These are phyloP conservation scores for Melieria picta DNA, from an alignment of 2,888 invertebrate species.

Conservation along the genomic window DNA sequence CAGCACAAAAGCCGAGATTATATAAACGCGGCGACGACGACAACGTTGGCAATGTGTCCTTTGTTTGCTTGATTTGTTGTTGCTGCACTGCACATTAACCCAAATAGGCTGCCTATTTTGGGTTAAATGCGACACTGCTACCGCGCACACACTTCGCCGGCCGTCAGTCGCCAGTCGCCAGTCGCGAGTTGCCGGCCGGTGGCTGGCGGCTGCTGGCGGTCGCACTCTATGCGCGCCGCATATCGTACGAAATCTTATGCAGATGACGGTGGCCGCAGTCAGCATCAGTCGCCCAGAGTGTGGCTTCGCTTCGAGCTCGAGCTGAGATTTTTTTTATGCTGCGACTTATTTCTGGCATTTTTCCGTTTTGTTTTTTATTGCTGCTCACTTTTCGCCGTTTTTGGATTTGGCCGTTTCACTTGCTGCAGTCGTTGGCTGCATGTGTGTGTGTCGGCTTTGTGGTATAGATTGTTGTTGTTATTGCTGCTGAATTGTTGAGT, in stretches of 20 bases:
- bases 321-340: too few relatives aligned
- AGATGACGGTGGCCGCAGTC: conserved; percentile 18
- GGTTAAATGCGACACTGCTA: background rate
- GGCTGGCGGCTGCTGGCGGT: too few relatives aligned
- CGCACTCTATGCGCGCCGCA: background rate
- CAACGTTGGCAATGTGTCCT: background rate
- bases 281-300: conserved; percentile 17
- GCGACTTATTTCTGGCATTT: too few relatives aligned
- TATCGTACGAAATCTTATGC: conserved; percentile 21
- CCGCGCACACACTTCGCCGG: background rate
- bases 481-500: conserved; percentile 50
- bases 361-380: too few relatives aligned
- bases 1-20: background rate
- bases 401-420: conserved; percentile 30
- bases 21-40: background rate
- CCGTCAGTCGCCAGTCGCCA: background rate
- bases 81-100: conserved; percentile 14
- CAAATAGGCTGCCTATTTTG: conserved; percentile 22
- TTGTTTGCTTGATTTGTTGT: background rate
- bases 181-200: too few relatives aligned
- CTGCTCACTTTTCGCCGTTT: conserved; percentile 4
- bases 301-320: too few relatives aligned
- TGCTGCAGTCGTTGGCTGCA: background rate
- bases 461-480: conserved; percentile 4
- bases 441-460: background rate